Percentiles rank a stretch among this genome's conserved stretches.
phyloP scores from a whole-genome alignment of 2,797 vertebrate genomes.

The Antrozous pallidus region DNA sequence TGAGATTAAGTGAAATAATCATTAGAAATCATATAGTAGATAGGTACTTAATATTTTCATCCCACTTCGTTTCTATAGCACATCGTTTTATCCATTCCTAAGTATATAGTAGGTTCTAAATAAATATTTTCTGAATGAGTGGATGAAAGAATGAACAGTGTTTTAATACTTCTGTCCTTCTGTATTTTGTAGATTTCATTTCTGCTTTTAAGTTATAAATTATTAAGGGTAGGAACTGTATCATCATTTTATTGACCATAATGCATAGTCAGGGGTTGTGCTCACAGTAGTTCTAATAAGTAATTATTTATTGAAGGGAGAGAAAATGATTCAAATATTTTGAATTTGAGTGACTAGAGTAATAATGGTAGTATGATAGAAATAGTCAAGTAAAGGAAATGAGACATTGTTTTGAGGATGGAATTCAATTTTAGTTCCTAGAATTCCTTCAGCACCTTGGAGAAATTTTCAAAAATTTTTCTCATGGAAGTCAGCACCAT shows the following conservation, averaged over 20 bases:
- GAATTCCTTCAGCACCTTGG: background rate
- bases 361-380: background rate
- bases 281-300: background rate
- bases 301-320: slow-evolving; percentile 8
- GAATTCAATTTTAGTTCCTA: slow-evolving; percentile 32
- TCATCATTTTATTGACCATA: background rate
- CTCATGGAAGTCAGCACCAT: background rate
- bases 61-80: background rate
- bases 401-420: background rate
- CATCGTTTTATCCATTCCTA: background rate
- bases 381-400: slow-evolving; percentile 9
- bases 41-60: background rate
- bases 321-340: slow-evolving; percentile 34
- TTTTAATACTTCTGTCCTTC: background rate
- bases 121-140: slow-evolving; percentile 33
- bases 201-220: slow-evolving; percentile 25
- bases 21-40: background rate
- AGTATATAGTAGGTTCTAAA: slow-evolving; percentile 10
- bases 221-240: background rate
- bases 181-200: slow-evolving; percentile 37
- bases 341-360: background rate
- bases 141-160: background rate
- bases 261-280: background rate
- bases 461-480: background rate
- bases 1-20: slow-evolving; percentile 3